A percentile compares a stretch with the other conserved stretches of the same genome.
phyloP scores from a whole-genome alignment of 2,797 vertebrate genomes.

The Austrolebias charrua region DNA sequence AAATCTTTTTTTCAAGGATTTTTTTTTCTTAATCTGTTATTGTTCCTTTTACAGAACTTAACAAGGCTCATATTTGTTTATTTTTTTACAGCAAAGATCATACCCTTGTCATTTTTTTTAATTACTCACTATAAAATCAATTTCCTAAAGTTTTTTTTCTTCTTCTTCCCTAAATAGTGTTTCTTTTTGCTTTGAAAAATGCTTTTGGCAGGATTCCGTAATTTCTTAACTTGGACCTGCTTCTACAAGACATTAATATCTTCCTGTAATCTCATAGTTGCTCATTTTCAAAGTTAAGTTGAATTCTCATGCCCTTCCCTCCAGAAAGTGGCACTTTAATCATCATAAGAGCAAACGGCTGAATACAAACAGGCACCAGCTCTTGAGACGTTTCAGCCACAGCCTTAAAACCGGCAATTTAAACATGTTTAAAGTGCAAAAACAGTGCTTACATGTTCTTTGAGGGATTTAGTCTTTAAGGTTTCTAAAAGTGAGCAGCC shows the following conservation, averaged over 20 bases:
- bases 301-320: background rate
- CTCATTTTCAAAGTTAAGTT: constrained; percentile 7
- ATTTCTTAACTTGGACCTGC: constrained; percentile 12
- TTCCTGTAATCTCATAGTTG: background rate
- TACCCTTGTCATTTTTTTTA: background rate
- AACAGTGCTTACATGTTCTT: background rate
- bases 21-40: background rate
- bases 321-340: background rate
- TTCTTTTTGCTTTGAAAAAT: constrained; percentile 12
- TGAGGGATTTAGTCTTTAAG: background rate
- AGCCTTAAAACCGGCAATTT: background rate
- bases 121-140: constrained; percentile 15
- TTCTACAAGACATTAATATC: constrained; percentile 5
- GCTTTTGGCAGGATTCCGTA: constrained; percentile 4
- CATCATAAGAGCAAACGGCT: background rate
- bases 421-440: background rate
- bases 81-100: background rate
- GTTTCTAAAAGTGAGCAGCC: background rate
- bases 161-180: constrained; percentile 9
- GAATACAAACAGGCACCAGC: background rate
- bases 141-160: background rate
- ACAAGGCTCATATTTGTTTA: constrained; percentile 1
- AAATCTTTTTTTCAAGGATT: constrained; percentile 6
- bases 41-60: background rate
- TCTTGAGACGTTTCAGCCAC: background rate